Percentiles rank a stretch among this genome's conserved stretches.
phyloP scores from a whole-genome alignment of 2,797 vertebrate genomes.

The Pitangus sulphuratus region DNA sequence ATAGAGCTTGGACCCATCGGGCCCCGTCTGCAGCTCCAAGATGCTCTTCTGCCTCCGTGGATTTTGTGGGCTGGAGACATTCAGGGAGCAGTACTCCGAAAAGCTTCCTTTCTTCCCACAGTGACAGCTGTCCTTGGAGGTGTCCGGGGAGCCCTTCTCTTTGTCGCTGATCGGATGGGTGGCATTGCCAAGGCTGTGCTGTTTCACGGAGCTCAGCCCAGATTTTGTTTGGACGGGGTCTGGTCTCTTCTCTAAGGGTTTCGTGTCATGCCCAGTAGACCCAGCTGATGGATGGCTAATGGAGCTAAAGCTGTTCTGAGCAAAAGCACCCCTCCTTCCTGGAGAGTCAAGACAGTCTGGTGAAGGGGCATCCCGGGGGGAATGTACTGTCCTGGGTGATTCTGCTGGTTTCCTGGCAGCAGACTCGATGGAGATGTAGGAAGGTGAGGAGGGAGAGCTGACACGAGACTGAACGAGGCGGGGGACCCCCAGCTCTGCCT shows the following conservation, averaged over 20 bases:
- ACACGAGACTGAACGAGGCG: constrained; percentile 61
- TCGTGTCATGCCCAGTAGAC: neutral
- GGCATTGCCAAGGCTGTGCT: neutral
- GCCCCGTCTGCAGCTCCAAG: constrained; percentile 82
- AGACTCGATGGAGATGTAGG: constrained; percentile 89
- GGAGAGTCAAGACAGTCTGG: neutral
- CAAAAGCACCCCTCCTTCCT: neutral
- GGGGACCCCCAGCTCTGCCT: constrained; percentile 31
- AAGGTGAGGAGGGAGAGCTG: constrained; percentile 84
- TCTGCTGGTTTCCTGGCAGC: constrained; percentile 81
- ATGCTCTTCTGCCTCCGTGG: constrained; percentile 79
- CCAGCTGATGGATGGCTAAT: neutral
- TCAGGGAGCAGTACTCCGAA: constrained; percentile 18
- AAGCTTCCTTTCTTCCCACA: constrained; percentile 39
- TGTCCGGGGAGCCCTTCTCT: neutral
- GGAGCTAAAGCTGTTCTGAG: constrained; percentile 22
- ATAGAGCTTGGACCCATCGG: constrained; percentile 68
- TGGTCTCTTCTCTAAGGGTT: neutral
- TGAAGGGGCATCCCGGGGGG: neutral
- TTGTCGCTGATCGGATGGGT: neutral
- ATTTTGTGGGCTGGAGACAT: constrained; percentile 49
- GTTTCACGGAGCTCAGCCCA: neutral
- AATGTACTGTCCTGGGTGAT: constrained; percentile 9
- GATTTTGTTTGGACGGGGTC: neutral
- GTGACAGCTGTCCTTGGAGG: constrained; percentile 29